A percentile compares a stretch with the other conserved stretches of the same genome.
phyloP scores from a whole-genome alignment of 2,797 vertebrate species.

The Centropyge bicolor region DNA sequence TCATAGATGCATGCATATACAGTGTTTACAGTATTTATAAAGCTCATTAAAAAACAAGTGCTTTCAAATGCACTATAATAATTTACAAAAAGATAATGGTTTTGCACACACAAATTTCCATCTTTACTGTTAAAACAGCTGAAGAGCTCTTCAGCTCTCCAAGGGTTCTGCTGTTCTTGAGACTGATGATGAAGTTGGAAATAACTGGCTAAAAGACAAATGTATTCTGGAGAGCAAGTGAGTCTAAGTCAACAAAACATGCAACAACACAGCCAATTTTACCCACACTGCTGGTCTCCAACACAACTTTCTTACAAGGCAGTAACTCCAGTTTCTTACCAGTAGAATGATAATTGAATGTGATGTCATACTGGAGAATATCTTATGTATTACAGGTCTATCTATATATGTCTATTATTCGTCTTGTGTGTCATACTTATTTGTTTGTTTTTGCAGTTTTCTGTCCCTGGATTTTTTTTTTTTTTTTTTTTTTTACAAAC shows the following conservation, averaged over 20 bases:
- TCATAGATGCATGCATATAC: background rate
- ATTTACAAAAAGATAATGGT: background rate
- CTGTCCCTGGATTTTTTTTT: background rate
- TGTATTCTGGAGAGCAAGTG: background rate
- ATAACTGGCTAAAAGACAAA: background rate
- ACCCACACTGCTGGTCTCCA: background rate
- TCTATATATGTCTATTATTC: too few species aligned
- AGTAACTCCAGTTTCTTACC: background rate
- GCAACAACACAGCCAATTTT: background rate
- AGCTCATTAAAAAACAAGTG: too few species aligned
- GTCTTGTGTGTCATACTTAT: background rate
- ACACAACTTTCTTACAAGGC: background rate
- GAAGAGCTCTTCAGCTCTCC: constrained; percentile 8
- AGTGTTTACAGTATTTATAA: background rate
- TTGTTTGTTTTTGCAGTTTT: background rate
- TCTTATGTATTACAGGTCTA: too few species aligned
- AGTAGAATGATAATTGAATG: background rate
- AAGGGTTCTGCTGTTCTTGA: background rate
- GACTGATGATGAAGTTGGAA: background rate
- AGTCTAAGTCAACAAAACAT: background rate
- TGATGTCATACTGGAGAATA: background rate
- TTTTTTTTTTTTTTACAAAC: background rate
- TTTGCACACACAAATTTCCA: background rate
- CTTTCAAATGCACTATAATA: background rate
- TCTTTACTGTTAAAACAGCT: constrained; percentile 6